phyloP scores from a whole-genome alignment of 2,888 invertebrate species.

The Eulithis testata region DNA sequence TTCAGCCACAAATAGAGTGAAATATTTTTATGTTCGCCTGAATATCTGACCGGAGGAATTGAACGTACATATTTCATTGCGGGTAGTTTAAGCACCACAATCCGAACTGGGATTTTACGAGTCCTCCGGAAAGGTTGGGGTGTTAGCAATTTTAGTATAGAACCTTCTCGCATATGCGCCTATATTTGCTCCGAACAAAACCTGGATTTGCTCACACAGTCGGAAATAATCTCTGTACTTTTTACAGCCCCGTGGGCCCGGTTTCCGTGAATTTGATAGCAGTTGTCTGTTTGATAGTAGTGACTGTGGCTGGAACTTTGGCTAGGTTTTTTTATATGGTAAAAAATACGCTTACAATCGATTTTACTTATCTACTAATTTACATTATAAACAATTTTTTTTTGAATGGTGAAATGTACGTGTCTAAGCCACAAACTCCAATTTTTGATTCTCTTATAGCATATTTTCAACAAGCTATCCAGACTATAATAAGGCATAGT shows the following conservation, averaged over 20 bases:
- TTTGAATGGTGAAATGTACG: too few relatives aligned
- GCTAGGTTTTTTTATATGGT: neutral
- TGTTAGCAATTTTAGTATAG: slow-evolving; percentile 45
- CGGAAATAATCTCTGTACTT: slow-evolving; percentile 51
- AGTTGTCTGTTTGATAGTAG: slow-evolving; percentile 10
- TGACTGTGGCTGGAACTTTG: neutral
- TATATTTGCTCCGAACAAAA: slow-evolving; percentile 20
- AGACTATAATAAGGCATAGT: too few relatives aligned
- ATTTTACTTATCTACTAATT: too few relatives aligned
- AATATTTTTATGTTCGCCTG: slow-evolving; percentile 48
- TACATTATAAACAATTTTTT: too few relatives aligned
- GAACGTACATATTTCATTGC: slow-evolving; percentile 58
- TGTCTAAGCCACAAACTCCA: too few relatives aligned
- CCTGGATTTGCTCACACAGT: slow-evolving; percentile 50
- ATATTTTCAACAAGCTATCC: too few relatives aligned
- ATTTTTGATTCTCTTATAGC: too few relatives aligned
- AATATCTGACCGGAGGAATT: slow-evolving; percentile 49
- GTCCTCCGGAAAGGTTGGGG: slow-evolving; percentile 51
- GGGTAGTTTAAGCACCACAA: slow-evolving; percentile 55
- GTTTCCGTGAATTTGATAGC: slow-evolving; percentile 23
- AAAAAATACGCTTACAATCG: too few relatives aligned
- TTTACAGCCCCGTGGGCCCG: slow-evolving; percentile 31
- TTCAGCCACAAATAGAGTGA: slow-evolving; percentile 32
- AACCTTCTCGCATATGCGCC: slow-evolving; percentile 15
- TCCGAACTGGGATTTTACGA: slow-evolving; percentile 61